These are phyloP conservation scores for Oppia nitens DNA, from an alignment of 1,140 invertebrate genomes.

Conservation along the genomic window DNA sequence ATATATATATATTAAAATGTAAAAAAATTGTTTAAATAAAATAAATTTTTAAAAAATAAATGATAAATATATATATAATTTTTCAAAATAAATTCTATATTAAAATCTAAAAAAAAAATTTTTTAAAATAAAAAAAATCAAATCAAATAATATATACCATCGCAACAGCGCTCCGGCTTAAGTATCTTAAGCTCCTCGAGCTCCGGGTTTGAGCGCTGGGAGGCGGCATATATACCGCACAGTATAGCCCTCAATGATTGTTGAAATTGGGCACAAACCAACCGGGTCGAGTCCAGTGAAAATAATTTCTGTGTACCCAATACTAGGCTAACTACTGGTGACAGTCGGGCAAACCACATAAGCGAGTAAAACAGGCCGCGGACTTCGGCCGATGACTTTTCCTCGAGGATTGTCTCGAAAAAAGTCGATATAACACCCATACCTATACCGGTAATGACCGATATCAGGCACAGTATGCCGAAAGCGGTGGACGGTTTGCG, in stretches of 20 bases:
- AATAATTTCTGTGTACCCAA: slow-evolving; percentile 12
- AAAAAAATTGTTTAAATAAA: too few relatives aligned
- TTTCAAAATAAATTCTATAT: too few relatives aligned
- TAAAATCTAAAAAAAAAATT: too few relatives aligned
- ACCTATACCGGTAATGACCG: slow-evolving; percentile 7
- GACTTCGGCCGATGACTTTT: slow-evolving; percentile 2
- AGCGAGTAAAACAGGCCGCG: slow-evolving; percentile 2
- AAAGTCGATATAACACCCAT: slow-evolving; percentile 12
- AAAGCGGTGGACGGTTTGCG: slow-evolving; percentile 19
- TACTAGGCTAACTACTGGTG: slow-evolving; percentile 8
- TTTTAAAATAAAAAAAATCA: not conserved
- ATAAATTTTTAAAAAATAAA: too few relatives aligned
- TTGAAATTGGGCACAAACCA: slow-evolving; percentile 14
- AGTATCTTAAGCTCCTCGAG: slow-evolving; percentile 14
- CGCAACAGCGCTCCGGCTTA: slow-evolving; percentile 15
- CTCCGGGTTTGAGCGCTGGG: slow-evolving; percentile 9
- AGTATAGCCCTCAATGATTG: slow-evolving; percentile 8
- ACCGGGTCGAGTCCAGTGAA: slow-evolving; percentile 11
- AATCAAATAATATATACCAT: slow-evolving; percentile 1
- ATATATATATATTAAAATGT: too few relatives aligned
- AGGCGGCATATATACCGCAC: slow-evolving; percentile 11
- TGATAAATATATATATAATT: too few relatives aligned
- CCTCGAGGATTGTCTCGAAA: slow-evolving; percentile 11
- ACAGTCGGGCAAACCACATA: slow-evolving; percentile 13
- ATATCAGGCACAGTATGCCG: slow-evolving; percentile 17